Base-by-base conservation (phyloP, 2,888 invertebrate species). In the Agriopis aurantiaria region DNA sequence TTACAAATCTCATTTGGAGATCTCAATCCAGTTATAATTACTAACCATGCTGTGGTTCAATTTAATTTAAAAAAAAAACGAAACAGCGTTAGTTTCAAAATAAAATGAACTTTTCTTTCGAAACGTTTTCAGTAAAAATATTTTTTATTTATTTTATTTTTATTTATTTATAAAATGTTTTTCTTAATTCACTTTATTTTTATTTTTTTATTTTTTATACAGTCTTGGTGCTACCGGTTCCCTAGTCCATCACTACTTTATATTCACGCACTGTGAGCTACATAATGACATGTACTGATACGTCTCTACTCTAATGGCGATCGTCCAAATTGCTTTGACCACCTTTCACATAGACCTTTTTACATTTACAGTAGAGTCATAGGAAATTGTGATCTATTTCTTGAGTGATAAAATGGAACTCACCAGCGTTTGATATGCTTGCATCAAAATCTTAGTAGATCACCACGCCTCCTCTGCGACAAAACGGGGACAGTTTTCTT, bases 391-490 rank as follows among this genome's bases (percentile, higher is more conserved):
- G 49, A 14, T 57, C 53, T 72, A 75, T 53, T 12, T 1, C 49
- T 9, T 14, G 14, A 33, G 9, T 3, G 14, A 64, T 74, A 74
- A 67, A 67, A 53, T 23, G n/a, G 10, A 52, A 33, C 17, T 4
- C 10, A 33, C 48, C 14, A n/a, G 59, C 46, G 9, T 62, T 11
- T 12, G 9, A 17, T 5, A 67, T 68, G 68, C 57, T 57, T 58
- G 57, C 53, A 68, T 75, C 68, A 72, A 67, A 72, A 78, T 82
- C 80, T 83, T 82, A 83, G 84, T 87, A 76, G 85, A 87, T 82
- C 86, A 88, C 89, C 91, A 91, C 92, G 93, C 92, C 92, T 85
- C 88, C 83, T 75, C 90, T 90, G 91, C 88, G 92, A 91, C 91
- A 91, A 91, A 69, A 88, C 85, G 86, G 87, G 87, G 92, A 93